Evolutionary conservation across 2,113 vertebrate species (phyloP), one percentile per base, ranked within the genome.

Genomic region (Prolemur simus): DNA sequence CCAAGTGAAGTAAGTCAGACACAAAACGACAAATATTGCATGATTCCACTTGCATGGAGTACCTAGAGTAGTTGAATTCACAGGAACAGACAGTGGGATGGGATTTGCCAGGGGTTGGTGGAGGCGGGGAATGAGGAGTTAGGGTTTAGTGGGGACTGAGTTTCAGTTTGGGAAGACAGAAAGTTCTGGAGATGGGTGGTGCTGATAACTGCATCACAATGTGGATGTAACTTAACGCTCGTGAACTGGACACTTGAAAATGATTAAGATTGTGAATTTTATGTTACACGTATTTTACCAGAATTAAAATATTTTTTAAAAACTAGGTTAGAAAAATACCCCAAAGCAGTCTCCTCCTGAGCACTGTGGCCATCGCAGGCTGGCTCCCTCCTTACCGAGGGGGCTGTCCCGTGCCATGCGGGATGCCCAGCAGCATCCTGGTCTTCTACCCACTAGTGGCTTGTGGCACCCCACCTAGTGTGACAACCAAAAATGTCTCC

Each of bases 341-440:
- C n/a, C 27, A 17, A 34, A 13, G 45, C 56, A 54, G 15, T 39
- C 23, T 18, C 5, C 11, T n/a, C 20, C 49, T 56, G 0, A 0
- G 20, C n/a, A 11, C 12, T 1, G 10, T 8, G 23, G 58, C 15
- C 42, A 5, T 20, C 20, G 29, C 0, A 3, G 25, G 21, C 63
- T 34, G 37, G 29, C 49, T 27, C 7, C 5, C 11, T 83, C 68
- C 29, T 10, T 29, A 11, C 23, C 27, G 4, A 14, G 54, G 56
- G 23, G 66, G 27, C 47, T 1, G 0, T 29, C 21, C 0, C 34
- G n/a, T 32, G 66, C 54, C 12, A 23, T n/a, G 34, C 8, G 12
- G 34, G 6, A 34, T 49, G 39, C 27, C 14, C 1, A 10, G 10
- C 47, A 9, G 49, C 5, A 18, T 27, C 68, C 32, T 15, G 76